These are phyloP conservation scores for Aselliscus stoliczkanus DNA, from an alignment of 2,797 vertebrate species.

Conservation along the genomic window DNA sequence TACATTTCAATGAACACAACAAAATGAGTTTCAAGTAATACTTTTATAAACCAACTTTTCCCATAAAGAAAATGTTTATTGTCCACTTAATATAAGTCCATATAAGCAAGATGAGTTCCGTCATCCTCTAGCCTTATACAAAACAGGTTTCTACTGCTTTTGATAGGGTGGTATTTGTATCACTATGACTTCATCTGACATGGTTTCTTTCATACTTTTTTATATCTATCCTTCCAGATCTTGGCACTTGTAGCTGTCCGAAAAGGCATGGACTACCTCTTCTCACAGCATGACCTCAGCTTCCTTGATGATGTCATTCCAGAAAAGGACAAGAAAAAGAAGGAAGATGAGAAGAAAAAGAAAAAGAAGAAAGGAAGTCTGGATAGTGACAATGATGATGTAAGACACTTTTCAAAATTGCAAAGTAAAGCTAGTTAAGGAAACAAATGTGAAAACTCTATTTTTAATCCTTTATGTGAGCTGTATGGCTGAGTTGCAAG, in stretches of 20 bases:
- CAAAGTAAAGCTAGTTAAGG: not conserved
- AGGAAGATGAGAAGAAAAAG: slow-evolving; percentile 97
- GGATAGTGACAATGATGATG: slow-evolving; percentile 96
- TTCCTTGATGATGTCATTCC: slow-evolving; percentile 98
- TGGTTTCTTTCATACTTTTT: not conserved
- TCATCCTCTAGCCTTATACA: not conserved
- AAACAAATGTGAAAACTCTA: not conserved
- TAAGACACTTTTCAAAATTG: slow-evolving; percentile 79
- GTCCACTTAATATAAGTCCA: not conserved
- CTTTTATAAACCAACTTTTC: not conserved
- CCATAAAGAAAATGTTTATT: not conserved
- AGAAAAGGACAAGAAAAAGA: slow-evolving; percentile 99
- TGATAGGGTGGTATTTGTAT: not conserved
- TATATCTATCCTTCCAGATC: slow-evolving; percentile 84
- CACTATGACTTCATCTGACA: not conserved
- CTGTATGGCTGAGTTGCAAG: not conserved
- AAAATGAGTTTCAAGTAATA: not conserved
- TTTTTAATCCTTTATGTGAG: not conserved
- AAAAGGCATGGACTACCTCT: slow-evolving; percentile 97
- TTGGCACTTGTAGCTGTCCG: slow-evolving; percentile 96
- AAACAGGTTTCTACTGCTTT: not conserved
- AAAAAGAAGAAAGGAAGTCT: slow-evolving; percentile 92
- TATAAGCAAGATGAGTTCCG: not conserved
- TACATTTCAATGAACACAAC: not conserved
- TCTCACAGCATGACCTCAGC: slow-evolving; percentile 96